Evolutionary conservation across 1,140 invertebrate species (phyloP), one percentile per base, ranked within the genome.

Genomic region (Calliopsis andreniformis): DNA sequence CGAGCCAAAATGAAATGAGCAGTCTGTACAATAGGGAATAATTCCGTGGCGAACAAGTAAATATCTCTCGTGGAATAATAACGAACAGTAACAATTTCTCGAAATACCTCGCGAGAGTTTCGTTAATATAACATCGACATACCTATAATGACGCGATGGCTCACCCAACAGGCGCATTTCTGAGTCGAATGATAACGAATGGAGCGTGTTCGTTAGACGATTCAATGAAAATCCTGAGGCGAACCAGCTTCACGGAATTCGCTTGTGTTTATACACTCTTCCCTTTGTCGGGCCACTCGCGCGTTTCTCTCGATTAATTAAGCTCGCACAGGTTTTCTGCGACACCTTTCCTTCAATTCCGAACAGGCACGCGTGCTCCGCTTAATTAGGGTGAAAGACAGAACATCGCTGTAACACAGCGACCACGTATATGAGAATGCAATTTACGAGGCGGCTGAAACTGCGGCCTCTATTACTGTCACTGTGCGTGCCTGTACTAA

Each of bases 311-410:
- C 49, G 39, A 56, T 75, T 75, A 75, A 67, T 72, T 64, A 71
- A 71, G 45, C 56, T 47, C 18, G 3, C 3, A 18, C 16, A 12
- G 16, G 4, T n/a, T 25, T 32, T 32, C 6, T 2, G n/a, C 32
- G 12, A 39, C 45, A 39, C 10, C 69, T 39, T 16, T 23, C 3
- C 18, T 3, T 39, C 35, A 10, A 3, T 10, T 3, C 4, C 35
- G 8, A 20, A 49, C 28, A 0, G 8, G 35, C 35, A 42, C 43
- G 12, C 14, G 18, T 62, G 47, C 66, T 25, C 10, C 23, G 63
- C 16, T 49, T 76, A 76, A 76, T 76, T 76, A 76, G 62, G 32
- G 16, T 49, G 32, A 58, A 58, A 30, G 51, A 58, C 20, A 10
- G 30, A 59, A 28, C 42, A 16, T 6, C 39, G 16, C 28, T 39